phyloP scores from a whole-genome alignment of 2,797 vertebrate species.

The Chloroceryle inda region DNA sequence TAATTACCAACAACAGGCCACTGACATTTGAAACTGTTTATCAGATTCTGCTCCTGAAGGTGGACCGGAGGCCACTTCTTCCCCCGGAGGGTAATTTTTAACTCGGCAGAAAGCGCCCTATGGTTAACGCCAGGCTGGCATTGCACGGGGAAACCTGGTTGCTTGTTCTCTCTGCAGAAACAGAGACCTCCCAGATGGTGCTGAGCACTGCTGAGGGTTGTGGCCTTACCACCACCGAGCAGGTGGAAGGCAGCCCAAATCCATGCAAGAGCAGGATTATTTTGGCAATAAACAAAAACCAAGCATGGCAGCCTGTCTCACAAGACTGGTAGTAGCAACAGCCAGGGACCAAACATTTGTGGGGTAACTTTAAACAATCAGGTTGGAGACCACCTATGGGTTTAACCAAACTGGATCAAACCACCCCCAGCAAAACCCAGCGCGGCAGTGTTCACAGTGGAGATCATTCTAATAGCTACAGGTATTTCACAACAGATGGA shows the following conservation, averaged over 20 bases:
- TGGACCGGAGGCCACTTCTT: constrained; percentile 21
- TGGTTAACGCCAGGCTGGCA: not conserved
- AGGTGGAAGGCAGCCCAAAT: not conserved
- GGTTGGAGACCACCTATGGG: not conserved
- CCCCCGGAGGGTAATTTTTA: not conserved
- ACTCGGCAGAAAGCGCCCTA: not conserved
- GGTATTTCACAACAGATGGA: not conserved
- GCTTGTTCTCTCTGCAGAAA: not conserved
- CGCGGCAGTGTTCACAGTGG: not conserved
- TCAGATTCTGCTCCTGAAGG: constrained; percentile 58
- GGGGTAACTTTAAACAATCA: not conserved
- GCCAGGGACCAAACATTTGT: rapidly evolving
- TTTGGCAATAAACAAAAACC: not conserved
- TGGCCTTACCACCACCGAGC: not conserved
- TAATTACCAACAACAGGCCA: constrained; percentile 72
- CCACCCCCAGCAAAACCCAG: not conserved
- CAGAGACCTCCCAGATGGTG: rapidly evolving
- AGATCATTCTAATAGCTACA: not conserved
- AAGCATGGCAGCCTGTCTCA: not conserved
- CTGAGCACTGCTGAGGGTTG: not conserved
- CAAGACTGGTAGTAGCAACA: rapidly evolving
- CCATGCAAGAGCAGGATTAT: not conserved
- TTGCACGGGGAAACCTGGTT: not conserved
- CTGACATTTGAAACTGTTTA: constrained; percentile 69
- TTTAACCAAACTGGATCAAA: not conserved